phyloP scores from a whole-genome alignment of 2,797 vertebrate species.

The Lophotriccus pileatus region DNA sequence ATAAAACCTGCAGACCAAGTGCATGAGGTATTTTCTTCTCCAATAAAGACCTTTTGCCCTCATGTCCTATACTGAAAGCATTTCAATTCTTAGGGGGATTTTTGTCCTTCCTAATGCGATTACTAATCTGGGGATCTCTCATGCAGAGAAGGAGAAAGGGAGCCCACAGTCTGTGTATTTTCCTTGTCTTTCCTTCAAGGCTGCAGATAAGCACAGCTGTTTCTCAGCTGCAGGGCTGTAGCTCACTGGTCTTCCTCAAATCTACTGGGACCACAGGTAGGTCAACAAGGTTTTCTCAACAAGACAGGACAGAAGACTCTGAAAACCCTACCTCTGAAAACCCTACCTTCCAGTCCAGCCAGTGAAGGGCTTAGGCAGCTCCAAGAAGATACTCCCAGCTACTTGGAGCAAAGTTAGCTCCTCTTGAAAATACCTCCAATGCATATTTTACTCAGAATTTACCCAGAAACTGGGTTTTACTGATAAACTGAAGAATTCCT shows the following conservation, averaged over 20 bases:
- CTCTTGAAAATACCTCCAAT: neutral
- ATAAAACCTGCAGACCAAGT: conserved; percentile 43
- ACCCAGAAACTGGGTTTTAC: neutral
- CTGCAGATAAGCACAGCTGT: neutral
- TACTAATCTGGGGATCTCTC: conserved; percentile 22
- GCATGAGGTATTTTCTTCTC: conserved; percentile 38
- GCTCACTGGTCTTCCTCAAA: neutral
- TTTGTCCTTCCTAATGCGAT: conserved; percentile 51
- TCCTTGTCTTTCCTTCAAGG: neutral
- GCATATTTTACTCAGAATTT: neutral
- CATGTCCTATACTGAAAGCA: conserved; percentile 13
- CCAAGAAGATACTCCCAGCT: neutral
- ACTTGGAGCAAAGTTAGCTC: neutral
- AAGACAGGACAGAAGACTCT: neutral
- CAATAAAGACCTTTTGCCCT: conserved; percentile 50
- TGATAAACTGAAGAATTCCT: neutral
- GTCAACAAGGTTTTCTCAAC: neutral
- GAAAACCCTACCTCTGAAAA: neutral
- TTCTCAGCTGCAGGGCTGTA: neutral
- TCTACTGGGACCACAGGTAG: neutral
- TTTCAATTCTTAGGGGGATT: conserved; percentile 32
- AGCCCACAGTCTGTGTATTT: neutral
- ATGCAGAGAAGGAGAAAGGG: conserved; percentile 1
- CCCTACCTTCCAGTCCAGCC: neutral
- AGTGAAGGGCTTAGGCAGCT: neutral